Evolutionary conservation across 2,113 vertebrate genomes (phyloP).

Genomic region (Pteruthius melanotis): DNA sequence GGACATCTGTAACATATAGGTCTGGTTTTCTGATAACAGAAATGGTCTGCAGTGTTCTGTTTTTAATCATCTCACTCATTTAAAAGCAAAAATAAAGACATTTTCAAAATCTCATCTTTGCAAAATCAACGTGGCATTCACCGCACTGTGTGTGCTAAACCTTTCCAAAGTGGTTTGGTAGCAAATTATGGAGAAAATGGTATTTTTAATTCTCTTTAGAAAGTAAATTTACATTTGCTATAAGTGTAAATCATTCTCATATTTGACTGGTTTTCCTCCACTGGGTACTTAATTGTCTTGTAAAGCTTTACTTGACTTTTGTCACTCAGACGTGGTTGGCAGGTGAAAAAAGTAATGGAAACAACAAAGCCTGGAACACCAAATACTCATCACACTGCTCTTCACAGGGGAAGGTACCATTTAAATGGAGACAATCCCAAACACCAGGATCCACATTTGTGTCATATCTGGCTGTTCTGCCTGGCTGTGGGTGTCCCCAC

Average conservation of each 20-base stretch:
- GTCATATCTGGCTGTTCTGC: too few species aligned
- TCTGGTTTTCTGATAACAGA: neutral
- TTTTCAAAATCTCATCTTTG: neutral
- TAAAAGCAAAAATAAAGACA: neutral
- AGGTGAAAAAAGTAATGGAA: neutral
- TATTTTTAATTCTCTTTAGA: slow-evolving; percentile 11
- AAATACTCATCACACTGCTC: neutral
- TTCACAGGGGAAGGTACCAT: neutral
- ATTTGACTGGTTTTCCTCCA: slow-evolving; percentile 1
- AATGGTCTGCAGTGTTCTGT: neutral
- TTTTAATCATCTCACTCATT: neutral
- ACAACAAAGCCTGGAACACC: neutral
- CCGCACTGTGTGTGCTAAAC: neutral
- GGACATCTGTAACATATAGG: neutral
- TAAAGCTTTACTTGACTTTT: neutral
- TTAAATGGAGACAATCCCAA: neutral
- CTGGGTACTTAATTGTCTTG: neutral
- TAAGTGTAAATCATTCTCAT: neutral
- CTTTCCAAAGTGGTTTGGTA: neutral
- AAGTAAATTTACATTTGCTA: slow-evolving; percentile 31
- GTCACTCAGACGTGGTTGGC: neutral
- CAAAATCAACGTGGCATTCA: neutral
- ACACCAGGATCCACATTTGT: neutral
- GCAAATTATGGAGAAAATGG: slow-evolving; percentile 6
- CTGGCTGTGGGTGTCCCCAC: neutral